Percentiles rank a stretch among this genome's conserved stretches.
phyloP scores from a whole-genome alignment of 2,888 invertebrate species.

The Pomacea canaliculata region DNA sequence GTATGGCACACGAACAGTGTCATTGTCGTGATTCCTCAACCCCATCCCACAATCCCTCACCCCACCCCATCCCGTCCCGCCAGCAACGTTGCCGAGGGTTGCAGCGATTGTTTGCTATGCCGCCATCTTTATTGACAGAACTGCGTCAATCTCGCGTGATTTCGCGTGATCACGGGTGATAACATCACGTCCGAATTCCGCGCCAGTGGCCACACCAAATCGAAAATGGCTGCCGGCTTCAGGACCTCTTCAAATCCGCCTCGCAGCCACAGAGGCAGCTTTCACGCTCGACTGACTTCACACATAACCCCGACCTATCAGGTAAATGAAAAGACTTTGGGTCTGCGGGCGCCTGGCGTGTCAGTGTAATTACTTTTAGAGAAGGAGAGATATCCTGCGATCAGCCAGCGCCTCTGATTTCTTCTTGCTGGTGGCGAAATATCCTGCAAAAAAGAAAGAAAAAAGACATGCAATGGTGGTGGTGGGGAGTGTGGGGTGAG shows the following conservation, averaged over 20 bases:
- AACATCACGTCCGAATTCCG: not conserved
- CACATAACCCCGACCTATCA: not conserved
- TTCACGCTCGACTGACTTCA: not conserved
- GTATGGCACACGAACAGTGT: too few relatives aligned
- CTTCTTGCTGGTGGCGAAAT: too few relatives aligned
- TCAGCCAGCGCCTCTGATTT: too few relatives aligned
- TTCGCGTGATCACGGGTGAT: constrained; percentile 7
- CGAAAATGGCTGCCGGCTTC: constrained; percentile 8
- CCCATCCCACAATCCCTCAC: too few relatives aligned
- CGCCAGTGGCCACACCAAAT: constrained; percentile 7
- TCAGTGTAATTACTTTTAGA: not conserved
- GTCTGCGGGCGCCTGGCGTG: not conserved
- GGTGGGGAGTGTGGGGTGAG: too few relatives aligned
- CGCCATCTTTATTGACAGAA: constrained; percentile 12
- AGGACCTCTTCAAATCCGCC: constrained; percentile 1
- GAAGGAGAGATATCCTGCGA: too few relatives aligned
- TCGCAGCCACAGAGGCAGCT: not conserved
- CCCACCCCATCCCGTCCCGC: too few relatives aligned
- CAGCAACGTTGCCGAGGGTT: too few relatives aligned
- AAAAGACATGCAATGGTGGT: too few relatives aligned
- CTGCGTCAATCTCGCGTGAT: not conserved
- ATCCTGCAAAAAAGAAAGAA: too few relatives aligned
- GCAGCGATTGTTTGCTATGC: not conserved
- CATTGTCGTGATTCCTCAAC: too few relatives aligned
- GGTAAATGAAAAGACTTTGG: constrained; percentile 14